Conservation (phyloP, 2,113 vertebrate species). For the Noctilio leporinus region DNA sequence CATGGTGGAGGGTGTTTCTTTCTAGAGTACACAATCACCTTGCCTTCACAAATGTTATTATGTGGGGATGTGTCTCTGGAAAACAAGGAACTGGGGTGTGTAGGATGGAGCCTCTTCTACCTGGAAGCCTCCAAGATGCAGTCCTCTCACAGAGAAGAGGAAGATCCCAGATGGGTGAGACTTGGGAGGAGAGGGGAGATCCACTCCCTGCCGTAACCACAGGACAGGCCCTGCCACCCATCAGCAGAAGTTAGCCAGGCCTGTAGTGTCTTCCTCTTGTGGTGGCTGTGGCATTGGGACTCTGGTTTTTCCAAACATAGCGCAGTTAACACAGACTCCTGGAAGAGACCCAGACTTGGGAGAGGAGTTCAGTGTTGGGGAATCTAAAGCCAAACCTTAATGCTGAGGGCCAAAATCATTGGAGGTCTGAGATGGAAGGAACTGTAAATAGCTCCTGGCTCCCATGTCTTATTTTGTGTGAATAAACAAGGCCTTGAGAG, state of each 20-base stretch:
- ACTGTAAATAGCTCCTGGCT: not conserved
- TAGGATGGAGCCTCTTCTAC: not conserved
- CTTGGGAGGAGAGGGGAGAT: not conserved
- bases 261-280: not conserved
- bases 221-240: not conserved
- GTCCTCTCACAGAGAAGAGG: not conserved
- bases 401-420: no score
- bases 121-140: not conserved
- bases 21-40: conserved; percentile 17
- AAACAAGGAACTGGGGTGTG: not conserved
- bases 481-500: not conserved
- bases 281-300: not conserved
- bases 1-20: not conserved
- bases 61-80: not conserved
- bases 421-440: not conserved
- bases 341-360: not conserved
- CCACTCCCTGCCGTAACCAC: not conserved
- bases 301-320: not conserved
- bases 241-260: not conserved
- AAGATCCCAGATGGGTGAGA: not conserved
- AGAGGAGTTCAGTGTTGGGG: not conserved
- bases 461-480: not conserved
- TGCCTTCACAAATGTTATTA: not conserved
- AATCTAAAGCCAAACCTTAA: not conserved
- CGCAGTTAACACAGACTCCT: not conserved